Percentiles rank a stretch among this genome's conserved stretches.
Conservation (phyloP, 2,797 vertebrate genomes). For the Darevskia mixta region DNA sequence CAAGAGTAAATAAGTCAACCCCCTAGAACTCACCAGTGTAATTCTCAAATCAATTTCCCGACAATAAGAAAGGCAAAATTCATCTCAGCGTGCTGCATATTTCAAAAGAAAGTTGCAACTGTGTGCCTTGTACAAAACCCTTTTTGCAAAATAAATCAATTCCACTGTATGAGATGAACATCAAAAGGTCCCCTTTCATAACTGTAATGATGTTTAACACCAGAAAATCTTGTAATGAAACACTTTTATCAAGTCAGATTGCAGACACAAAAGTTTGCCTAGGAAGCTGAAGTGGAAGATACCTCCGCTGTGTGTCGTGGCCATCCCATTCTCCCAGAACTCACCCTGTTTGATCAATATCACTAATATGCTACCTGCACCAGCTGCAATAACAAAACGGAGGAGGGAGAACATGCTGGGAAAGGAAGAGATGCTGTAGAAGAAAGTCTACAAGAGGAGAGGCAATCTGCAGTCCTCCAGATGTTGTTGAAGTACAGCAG, state of each 20-base stretch:
- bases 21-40: constrained; percentile 39
- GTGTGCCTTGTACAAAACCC: constrained; percentile 36
- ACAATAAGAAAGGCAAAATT: constrained; percentile 54
- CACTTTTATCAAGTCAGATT: background rate
- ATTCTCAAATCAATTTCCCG: constrained; percentile 60
- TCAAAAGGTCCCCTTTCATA: constrained; percentile 15
- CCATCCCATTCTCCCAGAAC: background rate
- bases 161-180: constrained; percentile 35
- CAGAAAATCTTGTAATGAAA: constrained; percentile 36
- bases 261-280: background rate
- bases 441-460: too few species aligned
- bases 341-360: background rate
- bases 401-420: background rate
- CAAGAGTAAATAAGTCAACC: constrained; percentile 53
- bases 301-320: background rate
- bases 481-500: too few species aligned
- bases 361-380: background rate
- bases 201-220: constrained; percentile 17
- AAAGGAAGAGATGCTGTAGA: background rate
- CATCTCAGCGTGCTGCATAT: constrained; percentile 28
- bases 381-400: background rate
- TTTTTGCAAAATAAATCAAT: constrained; percentile 38
- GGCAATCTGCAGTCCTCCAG: background rate
- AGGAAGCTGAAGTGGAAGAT: constrained; percentile 18
- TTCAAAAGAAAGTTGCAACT: constrained; percentile 48